Evolutionary conservation across 2,113 vertebrate genomes (phyloP).

Genomic region (Glaucomys volans): DNA sequence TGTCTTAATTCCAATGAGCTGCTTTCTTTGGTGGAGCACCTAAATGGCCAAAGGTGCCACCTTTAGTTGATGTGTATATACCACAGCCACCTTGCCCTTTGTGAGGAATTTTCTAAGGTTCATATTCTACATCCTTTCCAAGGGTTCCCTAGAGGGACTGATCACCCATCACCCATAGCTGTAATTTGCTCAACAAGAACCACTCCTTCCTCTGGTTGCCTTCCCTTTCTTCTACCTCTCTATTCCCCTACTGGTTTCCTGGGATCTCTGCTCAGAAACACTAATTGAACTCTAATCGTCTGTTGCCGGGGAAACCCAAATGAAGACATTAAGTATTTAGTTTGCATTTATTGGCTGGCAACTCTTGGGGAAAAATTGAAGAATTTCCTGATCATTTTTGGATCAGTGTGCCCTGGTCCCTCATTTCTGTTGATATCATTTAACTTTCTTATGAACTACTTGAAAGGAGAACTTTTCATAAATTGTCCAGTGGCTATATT

Average conservation of each 20-base stretch:
- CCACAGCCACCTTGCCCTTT: neutral
- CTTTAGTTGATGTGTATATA: neutral
- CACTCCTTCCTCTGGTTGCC: neutral
- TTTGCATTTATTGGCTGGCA: constrained; percentile 2
- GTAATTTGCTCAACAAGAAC: neutral
- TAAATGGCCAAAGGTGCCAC: neutral
- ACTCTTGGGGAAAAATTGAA: neutral
- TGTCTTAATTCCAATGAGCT: neutral
- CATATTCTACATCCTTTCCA: neutral
- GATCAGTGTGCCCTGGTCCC: neutral
- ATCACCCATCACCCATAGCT: neutral
- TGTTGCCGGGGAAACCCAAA: neutral
- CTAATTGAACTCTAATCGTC: neutral
- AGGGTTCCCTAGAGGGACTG: neutral
- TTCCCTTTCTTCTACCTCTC: neutral
- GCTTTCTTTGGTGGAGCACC: neutral
- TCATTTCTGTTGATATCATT: neutral
- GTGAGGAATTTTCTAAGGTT: neutral
- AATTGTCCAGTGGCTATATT: neutral
- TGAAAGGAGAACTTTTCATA: neutral
- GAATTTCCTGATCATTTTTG: neutral
- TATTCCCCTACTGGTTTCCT: neutral
- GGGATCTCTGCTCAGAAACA: constrained; percentile 3
- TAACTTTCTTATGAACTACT: neutral
- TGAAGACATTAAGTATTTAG: neutral